Base-by-base conservation (phyloP, 30 jellyfish, hydroid and myxozoan genomes). In the Cassiopea andromeda region DNA sequence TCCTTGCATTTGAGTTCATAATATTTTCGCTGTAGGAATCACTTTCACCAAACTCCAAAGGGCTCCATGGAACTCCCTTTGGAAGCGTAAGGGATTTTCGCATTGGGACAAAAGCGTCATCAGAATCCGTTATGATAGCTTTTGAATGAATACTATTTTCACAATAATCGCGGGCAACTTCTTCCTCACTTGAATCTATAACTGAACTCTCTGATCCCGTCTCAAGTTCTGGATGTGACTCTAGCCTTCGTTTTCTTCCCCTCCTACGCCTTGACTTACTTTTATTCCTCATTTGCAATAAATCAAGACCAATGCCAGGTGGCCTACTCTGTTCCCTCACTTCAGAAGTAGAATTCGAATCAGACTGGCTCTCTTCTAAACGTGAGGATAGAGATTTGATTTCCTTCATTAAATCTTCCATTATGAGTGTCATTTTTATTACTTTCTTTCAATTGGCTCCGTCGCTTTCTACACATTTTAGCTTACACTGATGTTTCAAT, bases 371-470 rank as follows among this genome's bases (percentile, higher is more conserved):
- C 50, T 93, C 95, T 50, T 93, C 88, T 3, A 89, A 80, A 61
- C 85, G 58, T 6, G 98, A 89, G 8, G 98, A 93, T 19, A 93
- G 88, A 16, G 80, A 45, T 77, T 84, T 90, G 54, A 95, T 87
- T 73, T 95, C 97, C 76, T 85, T 77, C 85, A 95, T 72, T 17
- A 95, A 84, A 77, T 95, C 99, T 60, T 95, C 99, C 99, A 95
- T 95, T 90, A 88, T 61, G 49, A 86, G 48, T 38, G 83, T 86
- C 88, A 75, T 86, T 70, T 86, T 60, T 69, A 48, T 17, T 19
- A 60, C n/a, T 44, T 69, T 73, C 27, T 75, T 48, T 70, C 71
- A 69, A 80, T 66, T 60, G 19, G 5, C 27, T 12, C n/a, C 50
- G 79, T 43, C 43, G 5, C 2, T 70, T 7, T 27, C 7, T 17